Percentiles rank a stretch among this genome's conserved stretches.
phyloP scores from a whole-genome alignment of 1,140 invertebrate species.

The Leptopilina boulardi region DNA sequence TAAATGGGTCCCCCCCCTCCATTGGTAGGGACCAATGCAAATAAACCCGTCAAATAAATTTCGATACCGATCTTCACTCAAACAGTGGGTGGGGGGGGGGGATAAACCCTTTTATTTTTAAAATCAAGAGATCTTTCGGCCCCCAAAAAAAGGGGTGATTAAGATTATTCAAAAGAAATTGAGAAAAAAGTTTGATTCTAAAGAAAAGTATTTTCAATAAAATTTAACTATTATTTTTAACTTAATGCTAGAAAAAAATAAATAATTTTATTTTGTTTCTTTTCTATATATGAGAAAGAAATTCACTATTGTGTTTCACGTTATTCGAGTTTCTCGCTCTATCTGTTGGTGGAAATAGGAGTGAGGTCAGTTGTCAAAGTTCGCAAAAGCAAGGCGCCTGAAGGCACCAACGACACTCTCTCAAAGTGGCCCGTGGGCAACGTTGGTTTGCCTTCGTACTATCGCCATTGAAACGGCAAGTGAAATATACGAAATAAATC shows the following conservation, averaged over 20 bases:
- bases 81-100: too few relatives aligned
- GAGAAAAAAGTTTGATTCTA: too few relatives aligned
- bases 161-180: too few relatives aligned
- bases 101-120: conserved; percentile 60
- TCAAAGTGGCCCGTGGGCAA: conserved; percentile 50
- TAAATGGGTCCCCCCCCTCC: too few relatives aligned
- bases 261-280: conserved; percentile 52
- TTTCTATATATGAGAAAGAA: conserved; percentile 56
- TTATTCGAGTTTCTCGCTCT: conserved; percentile 20
- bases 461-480: conserved; percentile 76
- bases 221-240: too few relatives aligned
- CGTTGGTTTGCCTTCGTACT: conserved; percentile 54
- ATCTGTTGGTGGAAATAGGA: background rate
- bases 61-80: conserved; percentile 70
- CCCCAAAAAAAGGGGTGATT: conserved; percentile 50
- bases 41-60: conserved; percentile 74
- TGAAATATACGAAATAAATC: conserved; percentile 78
- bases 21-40: conserved; percentile 69
- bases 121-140: conserved; percentile 59
- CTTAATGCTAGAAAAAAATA: too few relatives aligned
- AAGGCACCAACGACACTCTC: conserved; percentile 55
- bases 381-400: conserved; percentile 56
- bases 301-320: conserved; percentile 35
- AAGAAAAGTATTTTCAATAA: too few relatives aligned
- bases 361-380: conserved; percentile 61